Evolutionary conservation across 2,113 vertebrate species (phyloP).

Genomic region (Ceuthmochares aereus): DNA sequence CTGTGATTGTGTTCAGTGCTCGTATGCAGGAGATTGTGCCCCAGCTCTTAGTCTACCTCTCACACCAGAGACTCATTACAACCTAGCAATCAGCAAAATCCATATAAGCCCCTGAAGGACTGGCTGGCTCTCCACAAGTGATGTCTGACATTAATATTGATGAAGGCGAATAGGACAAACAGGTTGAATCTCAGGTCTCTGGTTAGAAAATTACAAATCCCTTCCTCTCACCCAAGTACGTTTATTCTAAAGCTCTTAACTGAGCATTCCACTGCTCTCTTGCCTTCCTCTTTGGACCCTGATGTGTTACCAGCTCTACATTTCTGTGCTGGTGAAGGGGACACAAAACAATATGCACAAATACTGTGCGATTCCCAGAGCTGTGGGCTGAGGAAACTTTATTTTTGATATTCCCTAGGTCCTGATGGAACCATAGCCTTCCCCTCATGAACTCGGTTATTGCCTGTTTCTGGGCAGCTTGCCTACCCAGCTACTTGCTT

Average conservation of each 20-base stretch:
- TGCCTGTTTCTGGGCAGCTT: not conserved
- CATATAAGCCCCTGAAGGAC: not conserved
- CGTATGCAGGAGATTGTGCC: accelerated
- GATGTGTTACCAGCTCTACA: not conserved
- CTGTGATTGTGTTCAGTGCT: not conserved
- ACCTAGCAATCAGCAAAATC: not conserved
- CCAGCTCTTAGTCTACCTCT: not conserved
- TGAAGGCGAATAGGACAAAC: not conserved
- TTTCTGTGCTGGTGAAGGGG: no score
- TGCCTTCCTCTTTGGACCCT: not conserved
- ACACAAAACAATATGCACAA: not conserved
- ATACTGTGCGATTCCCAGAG: accelerated
- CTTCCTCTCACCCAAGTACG: accelerated
- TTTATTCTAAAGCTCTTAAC: not conserved
- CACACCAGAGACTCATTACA: not conserved
- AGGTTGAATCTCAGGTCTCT: not conserved
- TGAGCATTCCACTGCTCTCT: not conserved
- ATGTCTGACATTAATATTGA: not conserved
- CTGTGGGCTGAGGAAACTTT: not conserved
- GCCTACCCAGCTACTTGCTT: not conserved
- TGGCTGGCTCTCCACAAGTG: not conserved
- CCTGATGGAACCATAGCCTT: not conserved
- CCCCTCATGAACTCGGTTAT: accelerated
- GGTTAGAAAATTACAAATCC: not conserved
- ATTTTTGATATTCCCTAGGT: not conserved